phyloP scores from a whole-genome alignment of 2,888 invertebrate genomes.

The Eupithecia vulgata region DNA sequence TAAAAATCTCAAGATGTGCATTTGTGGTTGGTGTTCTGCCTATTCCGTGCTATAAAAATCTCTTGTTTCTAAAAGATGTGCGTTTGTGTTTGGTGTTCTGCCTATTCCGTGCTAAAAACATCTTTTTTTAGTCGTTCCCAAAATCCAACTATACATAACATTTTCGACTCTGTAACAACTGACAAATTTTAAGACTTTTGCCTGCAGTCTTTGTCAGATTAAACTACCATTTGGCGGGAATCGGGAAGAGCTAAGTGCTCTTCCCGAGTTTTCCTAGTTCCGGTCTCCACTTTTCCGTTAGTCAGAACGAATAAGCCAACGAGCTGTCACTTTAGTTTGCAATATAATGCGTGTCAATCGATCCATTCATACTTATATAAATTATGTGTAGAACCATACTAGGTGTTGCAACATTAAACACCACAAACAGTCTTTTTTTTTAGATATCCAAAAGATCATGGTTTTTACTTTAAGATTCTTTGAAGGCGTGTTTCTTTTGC shows the following conservation, averaged over 20 bases:
- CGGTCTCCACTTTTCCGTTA: neutral
- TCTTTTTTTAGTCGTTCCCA: neutral
- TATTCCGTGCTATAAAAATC: neutral
- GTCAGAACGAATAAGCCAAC: neutral
- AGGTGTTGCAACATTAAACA: too few relatives aligned
- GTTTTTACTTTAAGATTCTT: too few relatives aligned
- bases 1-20: neutral
- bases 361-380: too few relatives aligned
- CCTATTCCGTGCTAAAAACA: neutral
- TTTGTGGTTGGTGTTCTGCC: neutral
- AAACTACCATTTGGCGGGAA: neutral
- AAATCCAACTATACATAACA: neutral
- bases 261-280: neutral
- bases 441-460: too few relatives aligned
- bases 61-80: neutral
- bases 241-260: too few relatives aligned
- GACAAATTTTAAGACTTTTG: neutral
- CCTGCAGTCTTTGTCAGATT: neutral
- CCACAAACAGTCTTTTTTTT: too few relatives aligned
- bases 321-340: too few relatives aligned
- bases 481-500: too few relatives aligned
- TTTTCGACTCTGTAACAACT: neutral
- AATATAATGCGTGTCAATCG: too few relatives aligned
- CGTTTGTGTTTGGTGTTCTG: neutral
- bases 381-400: too few relatives aligned